Evolutionary conservation across 2,888 invertebrate genomes (phyloP).

Genomic region (Lithophane leautieri): DNA sequence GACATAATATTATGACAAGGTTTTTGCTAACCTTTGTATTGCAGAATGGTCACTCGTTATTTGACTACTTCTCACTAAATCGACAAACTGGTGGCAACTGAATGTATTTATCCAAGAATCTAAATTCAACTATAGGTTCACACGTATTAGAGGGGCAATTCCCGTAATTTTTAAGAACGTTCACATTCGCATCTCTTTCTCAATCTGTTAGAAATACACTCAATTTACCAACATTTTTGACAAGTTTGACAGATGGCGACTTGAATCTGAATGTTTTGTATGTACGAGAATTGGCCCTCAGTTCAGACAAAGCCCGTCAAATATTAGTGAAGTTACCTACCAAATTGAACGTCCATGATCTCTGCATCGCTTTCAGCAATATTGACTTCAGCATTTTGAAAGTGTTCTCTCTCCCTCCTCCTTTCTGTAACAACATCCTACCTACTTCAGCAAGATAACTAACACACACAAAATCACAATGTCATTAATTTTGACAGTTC

Average conservation of each 20-base stretch:
- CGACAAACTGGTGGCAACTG: background rate
- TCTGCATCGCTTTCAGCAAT: background rate
- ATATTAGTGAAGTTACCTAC: background rate
- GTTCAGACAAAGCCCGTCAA: too few relatives aligned
- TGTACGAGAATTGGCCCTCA: too few relatives aligned
- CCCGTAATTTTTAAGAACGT: too few relatives aligned
- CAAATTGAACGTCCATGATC: constrained; percentile 6
- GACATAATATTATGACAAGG: background rate
- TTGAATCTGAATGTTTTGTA: too few relatives aligned
- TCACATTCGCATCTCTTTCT: too few relatives aligned
- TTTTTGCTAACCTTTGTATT: background rate
- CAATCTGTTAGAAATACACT: too few relatives aligned
- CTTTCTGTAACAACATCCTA: constrained; percentile 4
- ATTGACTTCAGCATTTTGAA: constrained; percentile 5
- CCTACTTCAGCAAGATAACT: background rate
- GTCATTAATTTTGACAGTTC: too few relatives aligned
- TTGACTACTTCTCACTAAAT: background rate
- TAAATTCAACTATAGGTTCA: background rate
- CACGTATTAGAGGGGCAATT: too few relatives aligned
- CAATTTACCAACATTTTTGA: too few relatives aligned
- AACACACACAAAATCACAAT: too few relatives aligned
- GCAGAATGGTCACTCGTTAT: background rate
- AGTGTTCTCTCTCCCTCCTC: background rate
- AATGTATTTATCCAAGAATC: background rate
- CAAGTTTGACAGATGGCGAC: too few relatives aligned